These are phyloP conservation scores for Aphidoletes aphidimyza DNA, from an alignment of 2,888 invertebrate genomes.

Conservation along the genomic window DNA sequence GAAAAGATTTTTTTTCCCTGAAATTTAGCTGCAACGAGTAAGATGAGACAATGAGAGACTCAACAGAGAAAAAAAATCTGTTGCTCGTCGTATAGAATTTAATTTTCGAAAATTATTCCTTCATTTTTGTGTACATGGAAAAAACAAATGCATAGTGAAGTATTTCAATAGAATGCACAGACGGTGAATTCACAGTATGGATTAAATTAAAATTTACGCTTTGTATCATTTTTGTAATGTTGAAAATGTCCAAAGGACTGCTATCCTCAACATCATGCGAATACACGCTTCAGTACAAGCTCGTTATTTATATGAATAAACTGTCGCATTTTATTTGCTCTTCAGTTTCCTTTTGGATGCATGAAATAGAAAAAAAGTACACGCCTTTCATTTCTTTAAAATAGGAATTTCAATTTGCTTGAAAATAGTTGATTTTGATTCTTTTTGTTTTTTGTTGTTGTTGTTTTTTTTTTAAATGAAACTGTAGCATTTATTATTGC, in stretches of 20 bases:
- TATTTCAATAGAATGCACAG: too few relatives aligned
- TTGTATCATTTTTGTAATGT: neutral
- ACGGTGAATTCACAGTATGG: conserved; percentile 7
- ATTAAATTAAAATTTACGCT: neutral
- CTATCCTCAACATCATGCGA: too few relatives aligned
- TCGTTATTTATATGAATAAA: neutral
- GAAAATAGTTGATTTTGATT: neutral
- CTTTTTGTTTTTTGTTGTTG: too few relatives aligned
- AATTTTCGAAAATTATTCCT: neutral
- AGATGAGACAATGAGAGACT: neutral
- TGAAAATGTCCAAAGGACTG: too few relatives aligned
- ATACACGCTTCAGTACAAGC: too few relatives aligned
- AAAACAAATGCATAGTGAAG: neutral
- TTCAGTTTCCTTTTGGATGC: too few relatives aligned
- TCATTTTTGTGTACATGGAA: neutral
- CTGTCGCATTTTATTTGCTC: neutral
- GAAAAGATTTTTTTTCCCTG: neutral
- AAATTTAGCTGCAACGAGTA: too few relatives aligned
- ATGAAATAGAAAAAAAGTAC: too few relatives aligned
- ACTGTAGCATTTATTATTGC: too few relatives aligned
- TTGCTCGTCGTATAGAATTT: neutral
- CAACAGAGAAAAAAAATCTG: neutral
- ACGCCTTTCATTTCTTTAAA: too few relatives aligned
- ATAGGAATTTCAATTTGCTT: neutral
- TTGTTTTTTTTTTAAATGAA: neutral